These are phyloP conservation scores for Drosophila leonis DNA, from an alignment of 2,888 invertebrate genomes.

Conservation along the genomic window DNA sequence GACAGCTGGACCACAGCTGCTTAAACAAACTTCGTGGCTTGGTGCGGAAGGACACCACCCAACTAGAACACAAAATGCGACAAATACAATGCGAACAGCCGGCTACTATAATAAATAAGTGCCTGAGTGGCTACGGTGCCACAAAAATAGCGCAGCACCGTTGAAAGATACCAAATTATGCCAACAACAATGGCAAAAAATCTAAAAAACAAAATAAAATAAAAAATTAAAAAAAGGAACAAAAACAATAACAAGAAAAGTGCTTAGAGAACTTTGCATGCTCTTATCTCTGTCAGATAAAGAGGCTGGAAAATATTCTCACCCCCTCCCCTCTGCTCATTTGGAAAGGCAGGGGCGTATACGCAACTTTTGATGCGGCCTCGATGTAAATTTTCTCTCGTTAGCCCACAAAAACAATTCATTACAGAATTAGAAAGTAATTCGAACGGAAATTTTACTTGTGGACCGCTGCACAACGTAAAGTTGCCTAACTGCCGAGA, in stretches of 20 bases:
- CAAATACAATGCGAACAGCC: constrained; percentile 49
- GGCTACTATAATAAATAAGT: constrained; percentile 68
- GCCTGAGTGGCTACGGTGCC: constrained; percentile 42
- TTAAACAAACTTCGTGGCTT: constrained; percentile 76
- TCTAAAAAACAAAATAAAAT: constrained; percentile 8
- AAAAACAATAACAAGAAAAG: constrained; percentile 56
- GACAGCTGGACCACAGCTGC: constrained; percentile 78
- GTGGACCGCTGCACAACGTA: constrained; percentile 70
- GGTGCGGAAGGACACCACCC: constrained; percentile 34
- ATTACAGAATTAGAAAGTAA: constrained; percentile 81
- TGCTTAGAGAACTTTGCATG: constrained; percentile 72
- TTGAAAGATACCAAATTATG: constrained; percentile 75
- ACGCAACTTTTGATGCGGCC: constrained; percentile 72
- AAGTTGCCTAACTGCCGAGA: constrained; percentile 48
- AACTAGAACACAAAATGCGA: constrained; percentile 49
- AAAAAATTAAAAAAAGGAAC: constrained; percentile 8
- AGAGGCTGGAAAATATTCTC: constrained; percentile 42
- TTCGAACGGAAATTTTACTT: constrained; percentile 81
- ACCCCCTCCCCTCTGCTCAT: neutral
- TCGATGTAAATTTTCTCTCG: constrained; percentile 68
- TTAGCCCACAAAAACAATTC: constrained; percentile 78
- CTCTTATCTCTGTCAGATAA: constrained; percentile 52
- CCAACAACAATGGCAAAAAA: constrained; percentile 41
- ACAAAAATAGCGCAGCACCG: constrained; percentile 48
- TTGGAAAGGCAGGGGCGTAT: constrained; percentile 60